Evolutionary conservation across 2,113 vertebrate genomes (phyloP), one percentile per base, ranked within the genome.

Genomic region (Zingel zingel): DNA sequence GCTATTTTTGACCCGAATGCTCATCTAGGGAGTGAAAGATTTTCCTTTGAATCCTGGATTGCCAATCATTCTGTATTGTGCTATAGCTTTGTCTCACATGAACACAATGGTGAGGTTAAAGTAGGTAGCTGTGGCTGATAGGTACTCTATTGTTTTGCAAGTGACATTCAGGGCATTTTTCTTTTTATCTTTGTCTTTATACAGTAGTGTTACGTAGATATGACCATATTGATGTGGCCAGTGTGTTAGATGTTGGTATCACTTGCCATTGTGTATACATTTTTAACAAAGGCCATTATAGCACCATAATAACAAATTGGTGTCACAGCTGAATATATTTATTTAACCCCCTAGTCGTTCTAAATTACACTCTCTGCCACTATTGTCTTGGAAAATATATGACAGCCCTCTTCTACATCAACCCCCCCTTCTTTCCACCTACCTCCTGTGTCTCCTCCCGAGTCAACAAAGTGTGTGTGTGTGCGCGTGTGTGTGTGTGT

Each of bases 361-460:
- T 82, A 85, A 79, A 85, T 86, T 77, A 82, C 58, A 64, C 51
- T 45, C 47, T 92, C 68, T 93, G 87, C 87, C 87, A 85, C 91
- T 87, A 91, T 95, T 90, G 91, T 94, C 90, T 94, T 54, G 85
- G 87, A 84, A 94, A 94, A 94, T 93, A 92, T 88, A 92, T 63
- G 85, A 86, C 71, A 85, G 70, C 85, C 85, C 88, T 79, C 82
- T 88, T 86, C 85, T 83, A 85, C 89, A 83, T 62, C 25, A 67
- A 10, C 63, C 57, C 64, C 61, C 36, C n/a, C 5, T 27, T 74
- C 25, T 71, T 84, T 79, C 67, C 48, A 67, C n/a, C 73, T 58
- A 71, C 76, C 83, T 86, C 83, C 65, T 84, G 81, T 73, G 81
- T 89, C 78, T 81, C 66, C 58, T 82, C 77, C 81, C 69, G 64